Conservation (phyloP, 2,888 invertebrate genomes). For the Polydrusus pterygomalis region DNA sequence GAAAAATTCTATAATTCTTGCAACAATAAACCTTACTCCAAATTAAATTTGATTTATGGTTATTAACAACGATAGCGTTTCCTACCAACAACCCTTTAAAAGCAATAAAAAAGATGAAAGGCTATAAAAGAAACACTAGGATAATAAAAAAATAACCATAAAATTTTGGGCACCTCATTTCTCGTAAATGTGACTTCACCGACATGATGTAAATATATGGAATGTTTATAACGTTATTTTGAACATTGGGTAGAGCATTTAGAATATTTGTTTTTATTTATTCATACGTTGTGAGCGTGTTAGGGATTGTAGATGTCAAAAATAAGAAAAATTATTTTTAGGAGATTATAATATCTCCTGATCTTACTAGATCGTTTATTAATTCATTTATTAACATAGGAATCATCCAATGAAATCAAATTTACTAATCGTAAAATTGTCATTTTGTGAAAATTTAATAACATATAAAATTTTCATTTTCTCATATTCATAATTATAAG, state of each 20-base stretch:
- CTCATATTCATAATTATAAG: no score
- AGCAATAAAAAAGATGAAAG: constrained; percentile 25
- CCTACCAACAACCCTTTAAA: neutral
- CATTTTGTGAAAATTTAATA: no score
- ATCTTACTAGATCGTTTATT: no score
- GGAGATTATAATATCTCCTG: no score
- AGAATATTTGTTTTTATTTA: neutral
- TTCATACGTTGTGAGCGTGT: neutral
- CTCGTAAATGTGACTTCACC: constrained; percentile 19
- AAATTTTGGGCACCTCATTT: constrained; percentile 11
- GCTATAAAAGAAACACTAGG: constrained; percentile 19
- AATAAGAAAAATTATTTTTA: neutral
- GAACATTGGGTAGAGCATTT: neutral
- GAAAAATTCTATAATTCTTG: no score
- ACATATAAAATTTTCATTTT: no score
- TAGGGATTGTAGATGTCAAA: neutral
- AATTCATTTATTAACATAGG: no score
- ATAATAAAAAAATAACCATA: constrained; percentile 12
- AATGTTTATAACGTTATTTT: neutral
- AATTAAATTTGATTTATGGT: no score
- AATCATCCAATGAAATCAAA: no score
- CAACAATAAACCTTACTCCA: no score
- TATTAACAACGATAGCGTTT: no score
- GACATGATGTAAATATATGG: constrained; percentile 19
- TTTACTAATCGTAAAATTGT: no score